Evolutionary conservation across 64 coral and sea anemone genomes (phyloP).

Genomic region (Stichodactyla helianthus): DNA sequence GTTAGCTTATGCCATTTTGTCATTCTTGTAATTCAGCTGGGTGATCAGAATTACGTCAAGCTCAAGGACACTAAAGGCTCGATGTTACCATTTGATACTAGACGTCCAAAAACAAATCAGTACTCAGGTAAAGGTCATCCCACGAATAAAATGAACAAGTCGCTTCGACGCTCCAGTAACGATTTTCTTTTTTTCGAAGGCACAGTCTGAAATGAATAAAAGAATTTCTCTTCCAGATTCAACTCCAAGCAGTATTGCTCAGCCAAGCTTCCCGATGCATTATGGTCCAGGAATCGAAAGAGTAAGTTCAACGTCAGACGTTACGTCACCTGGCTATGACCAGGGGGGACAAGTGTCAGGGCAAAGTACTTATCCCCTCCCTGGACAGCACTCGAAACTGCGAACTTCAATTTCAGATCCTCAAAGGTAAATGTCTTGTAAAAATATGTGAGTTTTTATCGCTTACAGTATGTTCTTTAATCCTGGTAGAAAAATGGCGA

Average conservation of each 20-base stretch:
- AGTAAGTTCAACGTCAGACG: slow-evolving; percentile 43
- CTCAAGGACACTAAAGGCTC: slow-evolving; percentile 12
- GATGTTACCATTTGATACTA: not conserved
- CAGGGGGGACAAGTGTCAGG: not conserved
- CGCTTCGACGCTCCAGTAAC: too few species aligned
- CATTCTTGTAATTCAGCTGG: not conserved
- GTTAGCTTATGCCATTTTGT: not conserved
- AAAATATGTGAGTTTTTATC: not conserved
- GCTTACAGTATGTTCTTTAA: too few species aligned
- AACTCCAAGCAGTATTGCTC: slow-evolving; percentile 14
- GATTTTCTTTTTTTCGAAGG: too few species aligned
- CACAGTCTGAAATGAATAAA: not conserved
- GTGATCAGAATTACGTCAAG: slow-evolving; percentile 12
- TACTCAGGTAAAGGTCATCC: not conserved
- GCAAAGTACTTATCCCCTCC: slow-evolving; percentile 18
- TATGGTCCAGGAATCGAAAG: slow-evolving; percentile 31
- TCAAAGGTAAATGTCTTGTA: slow-evolving; percentile 26
- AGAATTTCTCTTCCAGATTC: slow-evolving; percentile 24
- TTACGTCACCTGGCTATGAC: slow-evolving; percentile 20
- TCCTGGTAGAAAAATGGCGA: too few species aligned
- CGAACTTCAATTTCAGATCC: slow-evolving; percentile 25
- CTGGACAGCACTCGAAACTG: slow-evolving; percentile 26
- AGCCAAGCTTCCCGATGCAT: slow-evolving; percentile 41
- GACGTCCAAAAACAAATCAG: slow-evolving; percentile 2
- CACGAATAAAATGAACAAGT: not conserved